phyloP scores from a whole-genome alignment of 2,113 vertebrate species.

The Egretta garzetta region DNA sequence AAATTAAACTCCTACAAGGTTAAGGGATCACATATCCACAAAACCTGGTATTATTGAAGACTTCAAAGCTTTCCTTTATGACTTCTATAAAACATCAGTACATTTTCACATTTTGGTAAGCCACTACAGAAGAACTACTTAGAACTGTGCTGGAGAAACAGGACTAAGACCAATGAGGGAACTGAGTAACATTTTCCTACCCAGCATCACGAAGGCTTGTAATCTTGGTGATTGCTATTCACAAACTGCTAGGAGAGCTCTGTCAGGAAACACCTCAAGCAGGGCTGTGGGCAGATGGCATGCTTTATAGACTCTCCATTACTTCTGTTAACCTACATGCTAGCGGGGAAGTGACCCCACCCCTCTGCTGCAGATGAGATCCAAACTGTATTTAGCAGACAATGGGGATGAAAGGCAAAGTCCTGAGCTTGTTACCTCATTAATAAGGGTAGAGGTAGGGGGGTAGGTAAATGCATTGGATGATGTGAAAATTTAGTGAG shows the following conservation, averaged over 20 bases:
- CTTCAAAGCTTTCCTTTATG: not conserved
- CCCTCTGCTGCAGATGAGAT: not conserved
- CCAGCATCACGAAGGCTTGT: fast-evolving
- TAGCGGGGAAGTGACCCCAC: fast-evolving
- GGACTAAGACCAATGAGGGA: fast-evolving
- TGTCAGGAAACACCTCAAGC: fast-evolving
- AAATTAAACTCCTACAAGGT: not conserved
- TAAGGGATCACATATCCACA: not conserved
- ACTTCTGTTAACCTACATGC: not conserved
- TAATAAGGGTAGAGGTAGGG: not conserved
- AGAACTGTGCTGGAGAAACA: fast-evolving
- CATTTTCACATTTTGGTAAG: not conserved
- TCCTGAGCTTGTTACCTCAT: not conserved
- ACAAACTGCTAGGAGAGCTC: fast-evolving
- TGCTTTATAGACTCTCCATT: fast-evolving
- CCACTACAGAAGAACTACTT: not conserved
- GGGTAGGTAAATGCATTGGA: not conserved
- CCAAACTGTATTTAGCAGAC: no score
- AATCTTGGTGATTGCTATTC: fast-evolving
- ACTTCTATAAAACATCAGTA: not conserved
- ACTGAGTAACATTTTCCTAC: not conserved
- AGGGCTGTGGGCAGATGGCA: fast-evolving
- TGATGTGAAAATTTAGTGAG: not conserved
- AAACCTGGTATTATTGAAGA: not conserved
- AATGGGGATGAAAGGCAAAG: not conserved